Evolutionary conservation across 2,888 invertebrate species (phyloP), one percentile per base, ranked within the genome.

Genomic region (Lepidochrysops patricia): DNA sequence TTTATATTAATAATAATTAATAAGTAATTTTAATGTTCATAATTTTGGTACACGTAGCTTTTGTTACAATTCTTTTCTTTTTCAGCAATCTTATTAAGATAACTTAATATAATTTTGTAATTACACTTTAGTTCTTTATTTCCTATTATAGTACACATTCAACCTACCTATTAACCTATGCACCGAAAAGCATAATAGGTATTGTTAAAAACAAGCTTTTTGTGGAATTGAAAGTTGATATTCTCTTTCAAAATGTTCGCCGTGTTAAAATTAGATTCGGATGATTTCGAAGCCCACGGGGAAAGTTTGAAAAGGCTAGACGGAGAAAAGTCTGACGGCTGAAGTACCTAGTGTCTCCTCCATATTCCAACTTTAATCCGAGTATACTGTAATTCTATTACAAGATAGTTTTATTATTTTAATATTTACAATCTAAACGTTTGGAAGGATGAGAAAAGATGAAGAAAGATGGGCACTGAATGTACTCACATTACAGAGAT

Each of bases 301-400:
- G 27, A 66, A 70, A 66, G 70, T 68, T 64, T 65, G 60, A 66
- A 70, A 64, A 66, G 64, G 65, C 70, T 67, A 73, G 73, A 72
- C 68, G 61, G 63, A 63, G 63, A 63, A 68, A 68, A 54, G 32
- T 67, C 65, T 62, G 63, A 68, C 70, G 66, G 70, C 73, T 71
- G 71, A 77, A 76, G 74, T 75, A n/a, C n/a, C n/a, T n/a, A 60
- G 57, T 56, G 54, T 68, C 73, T 73, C 71, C 71, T 79, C 79
- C 82, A 80, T 79, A 84, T 84, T 83, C 82, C 79, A 82, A 85
- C 77, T 84, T 84, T 79, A 86, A 86, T 82, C 83, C 80, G 75
- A 78, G 82, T 81, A 80, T 79, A 82, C 76, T 76, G 54, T 54
- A 29, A 54, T 54, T 54, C 29, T 67, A 62, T 61, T 58, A 58